Percentiles rank a stretch among this genome's conserved stretches.
phyloP scores from a whole-genome alignment of 2,888 invertebrate genomes.

The Dryococelus australis region DNA sequence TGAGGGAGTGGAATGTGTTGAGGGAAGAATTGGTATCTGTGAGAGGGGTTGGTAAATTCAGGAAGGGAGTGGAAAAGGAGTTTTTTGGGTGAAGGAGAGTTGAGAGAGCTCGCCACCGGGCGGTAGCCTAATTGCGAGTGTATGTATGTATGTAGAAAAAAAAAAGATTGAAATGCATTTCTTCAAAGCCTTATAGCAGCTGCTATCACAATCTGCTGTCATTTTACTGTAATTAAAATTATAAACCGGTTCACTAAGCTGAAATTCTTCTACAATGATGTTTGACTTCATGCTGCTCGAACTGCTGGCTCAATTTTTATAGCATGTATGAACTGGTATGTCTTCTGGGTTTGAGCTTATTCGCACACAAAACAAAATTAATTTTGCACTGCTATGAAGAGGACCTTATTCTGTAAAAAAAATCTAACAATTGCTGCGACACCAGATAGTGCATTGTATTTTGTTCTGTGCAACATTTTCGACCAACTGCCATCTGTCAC shows the following conservation, averaged over 20 bases:
- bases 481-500: too few species aligned
- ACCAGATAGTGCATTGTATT: neutral
- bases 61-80: too few species aligned
- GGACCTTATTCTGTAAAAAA: neutral
- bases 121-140: too few species aligned
- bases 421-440: neutral
- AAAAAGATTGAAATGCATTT: too few species aligned
- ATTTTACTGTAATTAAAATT: conserved; percentile 28
- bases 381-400: conserved; percentile 28
- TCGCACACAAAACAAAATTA: conserved; percentile 27
- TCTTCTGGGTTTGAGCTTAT: neutral
- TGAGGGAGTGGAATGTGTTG: too few species aligned
- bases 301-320: conserved; percentile 24
- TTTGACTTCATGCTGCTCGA: conserved; percentile 31
- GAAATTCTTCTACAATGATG: conserved; percentile 32
- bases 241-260: neutral
- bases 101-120: too few species aligned
- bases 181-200: conserved; percentile 27
- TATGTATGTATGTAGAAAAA: too few species aligned
- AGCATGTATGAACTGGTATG: neutral
- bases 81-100: too few species aligned
- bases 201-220: conserved; percentile 30
- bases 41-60: too few species aligned
- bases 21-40: too few species aligned
- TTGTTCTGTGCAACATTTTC: too few species aligned